Percentiles rank a stretch among this genome's conserved stretches.
These are phyloP conservation scores for Megaleporinus macrocephalus DNA, from an alignment of 2,113 vertebrate genomes.

Conservation along the genomic window DNA sequence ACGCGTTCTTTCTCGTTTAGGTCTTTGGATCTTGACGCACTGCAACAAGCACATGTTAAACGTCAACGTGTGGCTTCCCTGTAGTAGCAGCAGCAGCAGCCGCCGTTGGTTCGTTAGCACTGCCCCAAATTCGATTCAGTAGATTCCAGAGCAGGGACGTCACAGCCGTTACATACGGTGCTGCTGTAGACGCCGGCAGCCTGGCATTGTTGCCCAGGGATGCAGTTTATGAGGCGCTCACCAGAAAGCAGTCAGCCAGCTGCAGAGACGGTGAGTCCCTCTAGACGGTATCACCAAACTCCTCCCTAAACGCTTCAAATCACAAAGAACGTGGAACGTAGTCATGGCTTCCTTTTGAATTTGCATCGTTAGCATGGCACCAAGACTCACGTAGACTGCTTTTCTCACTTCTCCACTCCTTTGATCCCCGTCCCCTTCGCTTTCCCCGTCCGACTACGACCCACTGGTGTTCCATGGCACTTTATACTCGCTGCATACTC, in stretches of 20 bases:
- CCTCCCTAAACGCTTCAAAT: constrained; percentile 30
- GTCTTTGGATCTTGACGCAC: too few relatives aligned
- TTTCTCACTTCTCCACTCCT: not conserved
- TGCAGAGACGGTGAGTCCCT: constrained; percentile 65
- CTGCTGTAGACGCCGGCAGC: not conserved
- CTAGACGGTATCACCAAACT: constrained; percentile 13
- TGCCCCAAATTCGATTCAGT: not conserved
- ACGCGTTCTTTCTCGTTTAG: not conserved
- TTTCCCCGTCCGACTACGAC: not conserved
- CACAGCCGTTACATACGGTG: too few relatives aligned
- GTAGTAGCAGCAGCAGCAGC: not conserved
- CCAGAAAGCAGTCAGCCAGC: constrained; percentile 77
- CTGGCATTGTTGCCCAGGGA: constrained; percentile 50
- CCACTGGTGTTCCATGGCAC: not conserved
- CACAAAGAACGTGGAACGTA: too few relatives aligned
- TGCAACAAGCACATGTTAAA: not conserved
- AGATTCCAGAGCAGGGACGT: not conserved
- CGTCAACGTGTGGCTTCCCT: not conserved
- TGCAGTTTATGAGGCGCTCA: constrained; percentile 38
- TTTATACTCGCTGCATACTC: too few relatives aligned
- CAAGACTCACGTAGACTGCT: not conserved
- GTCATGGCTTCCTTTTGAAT: not conserved
- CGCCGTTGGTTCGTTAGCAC: not conserved
- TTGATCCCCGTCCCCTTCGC: not conserved
- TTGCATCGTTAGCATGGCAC: not conserved